Base-by-base conservation (phyloP, 1,140 invertebrate species). In the Armadillidium nasatum region DNA sequence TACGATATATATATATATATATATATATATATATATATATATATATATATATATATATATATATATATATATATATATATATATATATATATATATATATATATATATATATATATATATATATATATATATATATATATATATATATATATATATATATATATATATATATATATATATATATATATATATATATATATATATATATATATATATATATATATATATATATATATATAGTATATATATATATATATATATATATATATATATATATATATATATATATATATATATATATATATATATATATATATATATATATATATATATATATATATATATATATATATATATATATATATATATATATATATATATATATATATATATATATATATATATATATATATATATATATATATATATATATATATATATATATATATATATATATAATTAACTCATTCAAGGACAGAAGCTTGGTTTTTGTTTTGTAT, bases 281-380 rank as follows among this genome's bases (percentile, higher is more conserved):
- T 60, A 60, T 60, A 60, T 60, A 60, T 60, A 60, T 60, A 60
- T 60, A 60, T 60, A 60, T 60, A 60, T 60, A 60, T 60, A 60
- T 4, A 60, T 60, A 60, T 60, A 60, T 60, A 60, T 60, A 60
- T 60, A 60, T 60, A 60, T 60, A 60, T 60, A 60, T 60, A 60
- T 60, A 50, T 60, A 60, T 60, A 60, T 60, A 60, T 50, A 60
- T 60, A 6, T 6, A 33, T 33, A 33, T 33, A 33, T n/a, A 33
- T 60, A 60, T 4, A 60, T 60, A 60, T 60, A 50, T 60, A 60
- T 60, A 60, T 60, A 60, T 60, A 60, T 60, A 60, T 60, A 60
- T 60, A 19, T 60, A 15, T 60, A 15, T 60, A 60, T 15, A 60
- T 60, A 60, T 19, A 60, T 60, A n/a, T 60, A 60, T 60, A 60